Evolutionary conservation across 1,140 invertebrate species (phyloP).

Genomic region (Batillaria attramentaria): DNA sequence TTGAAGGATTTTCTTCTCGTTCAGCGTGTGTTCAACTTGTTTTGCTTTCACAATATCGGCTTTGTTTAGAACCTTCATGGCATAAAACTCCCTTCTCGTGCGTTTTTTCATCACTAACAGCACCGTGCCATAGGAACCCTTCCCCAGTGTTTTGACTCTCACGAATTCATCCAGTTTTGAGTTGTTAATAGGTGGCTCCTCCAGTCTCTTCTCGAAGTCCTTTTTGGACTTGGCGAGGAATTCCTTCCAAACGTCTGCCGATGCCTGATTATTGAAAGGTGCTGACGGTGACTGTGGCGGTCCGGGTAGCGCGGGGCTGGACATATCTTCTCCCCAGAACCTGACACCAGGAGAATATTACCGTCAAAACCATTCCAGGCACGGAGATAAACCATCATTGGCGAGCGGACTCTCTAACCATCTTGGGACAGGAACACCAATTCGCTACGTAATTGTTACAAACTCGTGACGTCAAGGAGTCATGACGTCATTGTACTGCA

Average conservation of each 20-base stretch:
- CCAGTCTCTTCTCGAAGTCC: constrained; percentile 99
- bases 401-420: too few species aligned
- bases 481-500: too few species aligned
- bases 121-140: constrained; percentile 99
- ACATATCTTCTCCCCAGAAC: too few species aligned
- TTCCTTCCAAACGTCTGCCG: constrained; percentile 99
- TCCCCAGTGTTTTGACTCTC: constrained; percentile 98
- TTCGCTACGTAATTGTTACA: too few species aligned
- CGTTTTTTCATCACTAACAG: constrained; percentile 99
- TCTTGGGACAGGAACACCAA: too few species aligned
- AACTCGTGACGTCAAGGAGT: too few species aligned
- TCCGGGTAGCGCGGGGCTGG: too few species aligned
- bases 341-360: too few species aligned
- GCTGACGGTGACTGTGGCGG: too few species aligned
- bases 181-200: constrained; percentile 85
- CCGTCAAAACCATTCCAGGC: too few species aligned
- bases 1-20: constrained; percentile 98
- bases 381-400: too few species aligned
- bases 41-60: constrained; percentile 98
- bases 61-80: constrained; percentile 99
- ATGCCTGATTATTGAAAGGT: too few species aligned
- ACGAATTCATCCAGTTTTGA: constrained; percentile 98
- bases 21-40: constrained; percentile 97
- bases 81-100: constrained; percentile 95
- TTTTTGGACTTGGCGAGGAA: constrained; percentile 99